Evolutionary conservation across 1,140 invertebrate genomes (phyloP), one percentile per base, ranked within the genome.

Genomic region (Agraylea sexmaculata): DNA sequence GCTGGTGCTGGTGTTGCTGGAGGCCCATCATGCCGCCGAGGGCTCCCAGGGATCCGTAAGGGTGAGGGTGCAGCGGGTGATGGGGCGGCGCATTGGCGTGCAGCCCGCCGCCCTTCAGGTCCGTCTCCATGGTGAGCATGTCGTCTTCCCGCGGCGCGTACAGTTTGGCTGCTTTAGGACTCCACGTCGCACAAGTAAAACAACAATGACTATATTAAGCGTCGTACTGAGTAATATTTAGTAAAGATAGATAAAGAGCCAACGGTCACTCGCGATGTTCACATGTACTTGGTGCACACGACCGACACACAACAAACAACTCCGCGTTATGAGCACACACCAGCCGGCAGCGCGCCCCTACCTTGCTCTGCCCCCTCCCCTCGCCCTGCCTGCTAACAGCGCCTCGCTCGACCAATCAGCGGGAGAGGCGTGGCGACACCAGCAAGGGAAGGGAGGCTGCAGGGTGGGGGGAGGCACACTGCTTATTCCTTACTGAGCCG

Each of bases 51-150:
- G 75, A 67, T 40, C 77, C 77, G 57, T 82, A 83, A 1, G 70
- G 68, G 46, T 76, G 70, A 50, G 69, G 65, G 63, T 77, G 53
- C 50, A 69, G 64, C 36, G 74, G 46, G 70, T 84, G 78, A 59
- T 85, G 81, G 58, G 81, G 80, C 52, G 81, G 80, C 75, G 83
- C 83, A 47, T 77, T 80, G 50, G 73, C 81, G 57, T 84, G 81
- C 55, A 84, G 63, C 59, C 72, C 81, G 66, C 80, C 80, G 66
- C 82, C 82, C 62, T 87, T 87, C 60, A 87, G 70, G 63, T 87
- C 84, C 62, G 80, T 71, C 72, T 87, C 84, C 83, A 87, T 85
- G 66, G 83, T 87, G 62, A 86, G 69, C 83, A 87, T 86, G 51
- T 78, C 80, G 59, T 77, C 75, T 62, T 76, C 73, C 65, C 73